These are phyloP conservation scores for Stegana nigrithorax DNA, from an alignment of 2,888 invertebrate genomes.

Conservation along the genomic window DNA sequence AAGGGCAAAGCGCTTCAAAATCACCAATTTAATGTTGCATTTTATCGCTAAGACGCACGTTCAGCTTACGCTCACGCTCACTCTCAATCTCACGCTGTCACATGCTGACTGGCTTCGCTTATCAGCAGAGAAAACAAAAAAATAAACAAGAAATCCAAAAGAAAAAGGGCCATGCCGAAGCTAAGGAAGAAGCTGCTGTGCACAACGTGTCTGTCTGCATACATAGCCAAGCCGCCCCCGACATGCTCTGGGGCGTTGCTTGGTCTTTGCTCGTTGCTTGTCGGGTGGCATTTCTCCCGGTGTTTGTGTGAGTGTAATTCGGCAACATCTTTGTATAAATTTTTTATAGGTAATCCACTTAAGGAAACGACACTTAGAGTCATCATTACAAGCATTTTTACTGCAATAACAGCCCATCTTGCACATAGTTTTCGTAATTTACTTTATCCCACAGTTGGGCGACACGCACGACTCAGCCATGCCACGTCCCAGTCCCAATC, in stretches of 20 bases:
- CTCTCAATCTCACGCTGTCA: too few species aligned
- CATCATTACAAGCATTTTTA: slow-evolving; percentile 69
- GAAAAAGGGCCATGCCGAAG: not conserved
- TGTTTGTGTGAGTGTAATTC: slow-evolving; percentile 40
- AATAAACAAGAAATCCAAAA: too few species aligned
- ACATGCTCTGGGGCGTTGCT: too few species aligned
- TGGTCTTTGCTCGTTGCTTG: slow-evolving; percentile 22
- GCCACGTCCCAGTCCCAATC: not conserved
- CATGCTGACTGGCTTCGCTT: slow-evolving; percentile 40
- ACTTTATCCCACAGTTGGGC: slow-evolving; percentile 59
- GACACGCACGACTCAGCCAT: not conserved
- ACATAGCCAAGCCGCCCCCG: too few species aligned
- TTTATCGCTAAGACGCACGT: slow-evolving; percentile 59
- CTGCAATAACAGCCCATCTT: slow-evolving; percentile 69
- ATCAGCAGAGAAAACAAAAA: slow-evolving; percentile 32
- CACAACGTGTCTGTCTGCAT: slow-evolving; percentile 35
- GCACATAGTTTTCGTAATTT: slow-evolving; percentile 68
- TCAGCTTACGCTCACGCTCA: slow-evolving; percentile 20
- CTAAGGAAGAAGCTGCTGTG: slow-evolving; percentile 33
- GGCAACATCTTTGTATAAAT: slow-evolving; percentile 62
- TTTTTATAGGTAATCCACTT: slow-evolving; percentile 69
- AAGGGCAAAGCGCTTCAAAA: slow-evolving; percentile 35
- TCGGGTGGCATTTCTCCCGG: slow-evolving; percentile 28
- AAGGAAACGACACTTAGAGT: slow-evolving; percentile 69
- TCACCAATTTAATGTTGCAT: slow-evolving; percentile 66